These are phyloP conservation scores for Melanargia galathea DNA, from an alignment of 2,888 invertebrate species.

Conservation along the genomic window DNA sequence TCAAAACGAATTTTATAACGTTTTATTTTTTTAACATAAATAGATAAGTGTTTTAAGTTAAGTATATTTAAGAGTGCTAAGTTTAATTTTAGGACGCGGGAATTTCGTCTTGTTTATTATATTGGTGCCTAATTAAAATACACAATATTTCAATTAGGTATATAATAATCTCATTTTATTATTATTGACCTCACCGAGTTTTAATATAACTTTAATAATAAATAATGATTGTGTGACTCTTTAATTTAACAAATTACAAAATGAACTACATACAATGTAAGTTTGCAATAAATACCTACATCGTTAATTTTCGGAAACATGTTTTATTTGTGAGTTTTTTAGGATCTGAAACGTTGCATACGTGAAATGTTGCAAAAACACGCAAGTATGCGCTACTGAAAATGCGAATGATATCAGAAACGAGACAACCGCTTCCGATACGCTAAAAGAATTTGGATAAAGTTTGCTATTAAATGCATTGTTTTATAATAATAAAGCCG, in stretches of 20 bases:
- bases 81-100: constrained; percentile 27
- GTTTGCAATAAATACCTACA: constrained; percentile 31
- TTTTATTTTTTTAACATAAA: constrained; percentile 12
- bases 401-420: too few species aligned
- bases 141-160: constrained; percentile 8
- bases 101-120: constrained; percentile 24
- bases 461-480: too few species aligned
- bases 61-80: constrained; percentile 9
- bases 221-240: background rate
- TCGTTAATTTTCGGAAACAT: background rate
- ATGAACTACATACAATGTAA: constrained; percentile 27
- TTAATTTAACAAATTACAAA: constrained; percentile 10
- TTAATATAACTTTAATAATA: background rate
- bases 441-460: too few species aligned
- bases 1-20: constrained; percentile 19
- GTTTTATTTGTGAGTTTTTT: constrained; percentile 11
- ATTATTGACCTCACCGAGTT: constrained; percentile 21
- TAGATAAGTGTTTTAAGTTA: background rate
- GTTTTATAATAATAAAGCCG: too few species aligned
- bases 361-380: too few species aligned
- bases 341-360: too few species aligned
- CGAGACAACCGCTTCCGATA: too few species aligned
- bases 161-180: constrained; percentile 18
- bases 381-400: too few species aligned
- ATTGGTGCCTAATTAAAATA: too few species aligned